Conservation (phyloP, 2,797 vertebrate genomes). For the Esox masquinongy region DNA sequence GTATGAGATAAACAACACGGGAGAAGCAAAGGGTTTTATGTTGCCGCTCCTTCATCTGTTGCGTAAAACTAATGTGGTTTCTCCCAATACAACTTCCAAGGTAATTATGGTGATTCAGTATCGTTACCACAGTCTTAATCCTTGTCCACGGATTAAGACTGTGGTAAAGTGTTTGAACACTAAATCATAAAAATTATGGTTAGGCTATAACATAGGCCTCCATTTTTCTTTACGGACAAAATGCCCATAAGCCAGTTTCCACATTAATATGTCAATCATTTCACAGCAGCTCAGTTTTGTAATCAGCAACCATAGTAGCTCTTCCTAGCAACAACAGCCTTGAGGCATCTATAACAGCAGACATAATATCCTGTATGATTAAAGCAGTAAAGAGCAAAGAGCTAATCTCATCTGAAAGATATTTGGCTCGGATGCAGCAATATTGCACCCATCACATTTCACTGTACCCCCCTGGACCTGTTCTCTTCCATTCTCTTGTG, state of each 20-base stretch:
- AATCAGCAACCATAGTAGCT: not conserved
- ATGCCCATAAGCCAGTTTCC: not conserved
- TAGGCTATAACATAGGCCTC: not conserved
- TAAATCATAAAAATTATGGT: not conserved
- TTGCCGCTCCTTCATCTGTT: not conserved
- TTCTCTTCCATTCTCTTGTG: constrained; percentile 7
- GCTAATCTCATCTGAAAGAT: not conserved
- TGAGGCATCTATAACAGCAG: not conserved
- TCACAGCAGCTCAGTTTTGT: constrained; percentile 9
- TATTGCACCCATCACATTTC: not conserved
- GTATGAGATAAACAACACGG: not conserved
- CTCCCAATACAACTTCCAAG: not conserved
- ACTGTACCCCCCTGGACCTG: not conserved
- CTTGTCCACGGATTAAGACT: not conserved
- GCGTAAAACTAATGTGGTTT: not conserved
- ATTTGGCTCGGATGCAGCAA: not conserved
- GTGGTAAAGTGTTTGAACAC: not conserved
- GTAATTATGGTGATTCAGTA: not conserved
- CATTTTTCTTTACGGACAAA: not conserved
- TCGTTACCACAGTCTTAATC: too few relatives aligned
- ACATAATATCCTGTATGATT: constrained; percentile 4
- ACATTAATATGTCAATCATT: constrained; percentile 11
- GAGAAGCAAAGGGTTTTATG: not conserved
- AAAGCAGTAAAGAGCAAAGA: constrained; percentile 7
- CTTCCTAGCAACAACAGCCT: constrained; percentile 7